Conservation (phyloP, 2,888 invertebrate species). For the Andrena marginata region DNA sequence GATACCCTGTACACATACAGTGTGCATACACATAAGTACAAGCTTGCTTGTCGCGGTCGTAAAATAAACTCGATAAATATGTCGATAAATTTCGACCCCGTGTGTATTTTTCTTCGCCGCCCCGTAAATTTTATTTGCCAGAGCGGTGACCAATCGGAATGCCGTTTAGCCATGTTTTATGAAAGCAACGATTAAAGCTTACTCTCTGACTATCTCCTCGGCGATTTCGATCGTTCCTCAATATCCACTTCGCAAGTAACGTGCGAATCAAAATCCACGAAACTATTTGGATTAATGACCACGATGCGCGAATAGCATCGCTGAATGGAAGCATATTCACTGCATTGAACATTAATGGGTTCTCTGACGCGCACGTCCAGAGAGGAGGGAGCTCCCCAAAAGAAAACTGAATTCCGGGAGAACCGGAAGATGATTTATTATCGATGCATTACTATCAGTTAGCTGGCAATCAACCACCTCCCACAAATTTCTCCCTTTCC, state of each 20-base stretch:
- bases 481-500: too few relatives aligned
- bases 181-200: constrained; percentile 45
- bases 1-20: constrained; percentile 9
- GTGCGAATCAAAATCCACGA: too few relatives aligned
- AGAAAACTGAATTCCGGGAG: too few relatives aligned
- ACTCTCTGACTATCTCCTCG: constrained; percentile 1
- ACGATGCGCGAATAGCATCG: too few relatives aligned
- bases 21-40: neutral
- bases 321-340: too few relatives aligned
- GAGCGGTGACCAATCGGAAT: constrained; percentile 37
- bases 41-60: constrained; percentile 26
- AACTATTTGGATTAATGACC: too few relatives aligned
- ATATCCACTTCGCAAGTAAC: constrained; percentile 4
- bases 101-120: constrained; percentile 60
- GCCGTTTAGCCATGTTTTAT: constrained; percentile 62
- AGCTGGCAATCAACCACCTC: too few relatives aligned
- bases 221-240: neutral
- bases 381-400: too few relatives aligned
- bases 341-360: too few relatives aligned
- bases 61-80: constrained; percentile 57
- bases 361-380: too few relatives aligned
- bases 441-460: too few relatives aligned
- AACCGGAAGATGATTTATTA: too few relatives aligned
- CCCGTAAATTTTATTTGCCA: constrained; percentile 61
- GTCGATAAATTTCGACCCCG: constrained; percentile 59